Evolutionary conservation across 2,888 invertebrate genomes (phyloP).

Genomic region (Drosophila neutralis): DNA sequence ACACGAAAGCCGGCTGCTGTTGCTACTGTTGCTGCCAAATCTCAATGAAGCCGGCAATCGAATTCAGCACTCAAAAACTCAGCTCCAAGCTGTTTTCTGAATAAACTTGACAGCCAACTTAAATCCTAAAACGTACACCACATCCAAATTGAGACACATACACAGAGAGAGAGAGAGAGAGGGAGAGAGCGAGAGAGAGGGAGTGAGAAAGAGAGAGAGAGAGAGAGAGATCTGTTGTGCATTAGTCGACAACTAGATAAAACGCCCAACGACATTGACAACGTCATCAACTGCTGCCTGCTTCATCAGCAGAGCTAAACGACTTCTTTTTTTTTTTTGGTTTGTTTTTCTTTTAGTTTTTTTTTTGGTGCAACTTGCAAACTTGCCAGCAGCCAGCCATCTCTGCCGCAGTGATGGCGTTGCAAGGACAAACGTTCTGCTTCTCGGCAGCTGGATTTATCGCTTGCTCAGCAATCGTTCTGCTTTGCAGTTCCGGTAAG

Average conservation of each 20-base stretch:
- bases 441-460: constrained; percentile 83
- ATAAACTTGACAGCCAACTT: constrained; percentile 38
- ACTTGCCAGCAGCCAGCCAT: background rate
- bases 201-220: background rate
- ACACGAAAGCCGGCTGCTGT: constrained; percentile 27
- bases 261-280: constrained; percentile 47
- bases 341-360: background rate
- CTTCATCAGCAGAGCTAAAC: constrained; percentile 32
- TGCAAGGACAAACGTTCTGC: constrained; percentile 68
- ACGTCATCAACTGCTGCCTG: constrained; percentile 42
- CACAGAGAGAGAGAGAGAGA: background rate
- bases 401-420: constrained; percentile 55
- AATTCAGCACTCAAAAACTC: constrained; percentile 38
- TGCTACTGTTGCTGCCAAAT: constrained; percentile 27
- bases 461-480: constrained; percentile 85
- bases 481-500: constrained; percentile 85
- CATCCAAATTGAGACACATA: constrained; percentile 2
- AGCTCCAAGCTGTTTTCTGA: constrained; percentile 37
- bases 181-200: background rate
- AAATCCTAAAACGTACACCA: background rate
- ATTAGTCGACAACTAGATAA: constrained; percentile 41
- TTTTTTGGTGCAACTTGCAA: constrained; percentile 1
- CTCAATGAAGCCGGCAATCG: constrained; percentile 42
- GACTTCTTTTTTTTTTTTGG: constrained; percentile 6
- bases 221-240: constrained; percentile 39